Percentiles rank a stretch among this genome's conserved stretches.
These are phyloP conservation scores for Belgica antarctica DNA, from an alignment of 2,888 invertebrate genomes.

Conservation along the genomic window DNA sequence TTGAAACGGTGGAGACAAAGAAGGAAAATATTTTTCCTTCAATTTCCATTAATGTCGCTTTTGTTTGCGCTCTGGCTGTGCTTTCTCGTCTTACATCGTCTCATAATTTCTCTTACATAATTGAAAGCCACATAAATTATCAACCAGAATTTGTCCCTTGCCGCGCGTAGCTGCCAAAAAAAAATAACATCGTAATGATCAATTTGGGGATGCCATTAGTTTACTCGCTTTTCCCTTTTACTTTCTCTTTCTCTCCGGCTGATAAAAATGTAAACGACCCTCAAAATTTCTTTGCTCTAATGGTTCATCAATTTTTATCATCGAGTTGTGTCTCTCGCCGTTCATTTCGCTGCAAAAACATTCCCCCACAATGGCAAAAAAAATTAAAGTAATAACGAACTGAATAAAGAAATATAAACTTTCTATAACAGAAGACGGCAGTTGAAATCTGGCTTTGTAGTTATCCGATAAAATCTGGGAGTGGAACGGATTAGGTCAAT, in stretches of 20 bases:
- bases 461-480: too few relatives aligned
- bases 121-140: conserved; percentile 32
- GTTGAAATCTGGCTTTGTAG: too few relatives aligned
- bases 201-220: conserved; percentile 21
- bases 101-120: conserved; percentile 27
- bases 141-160: conserved; percentile 19
- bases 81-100: conserved; percentile 18
- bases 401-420: too few relatives aligned
- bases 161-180: background rate
- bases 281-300: conserved; percentile 28
- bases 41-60: background rate
- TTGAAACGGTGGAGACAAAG: background rate
- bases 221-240: background rate
- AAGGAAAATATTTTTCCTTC: background rate
- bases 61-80: background rate
- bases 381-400: too few relatives aligned
- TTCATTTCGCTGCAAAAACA: background rate
- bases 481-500: too few relatives aligned
- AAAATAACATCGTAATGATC: conserved; percentile 16
- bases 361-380: too few relatives aligned
- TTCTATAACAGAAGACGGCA: too few relatives aligned
- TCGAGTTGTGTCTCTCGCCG: background rate
- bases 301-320: conserved; percentile 31
- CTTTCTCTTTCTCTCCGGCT: background rate
- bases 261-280: conserved; percentile 9